Conservation (phyloP, 2,888 invertebrate species). For the Melanargia galathea region DNA sequence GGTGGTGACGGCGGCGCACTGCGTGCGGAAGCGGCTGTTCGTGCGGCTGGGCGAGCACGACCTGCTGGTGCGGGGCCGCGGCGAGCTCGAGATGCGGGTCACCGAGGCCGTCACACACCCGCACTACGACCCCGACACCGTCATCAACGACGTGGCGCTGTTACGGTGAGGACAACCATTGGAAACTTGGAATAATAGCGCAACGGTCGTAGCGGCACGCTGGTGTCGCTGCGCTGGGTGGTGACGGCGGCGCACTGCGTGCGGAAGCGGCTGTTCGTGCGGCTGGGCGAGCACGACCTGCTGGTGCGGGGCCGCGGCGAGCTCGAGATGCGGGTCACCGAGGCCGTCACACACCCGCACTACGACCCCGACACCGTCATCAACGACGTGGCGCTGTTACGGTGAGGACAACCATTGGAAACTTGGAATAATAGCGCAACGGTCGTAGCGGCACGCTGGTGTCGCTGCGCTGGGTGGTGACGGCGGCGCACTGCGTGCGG, state of each 20-base stretch:
- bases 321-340: slow-evolving; percentile 87
- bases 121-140: slow-evolving; percentile 92
- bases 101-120: slow-evolving; percentile 91
- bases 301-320: slow-evolving; percentile 88
- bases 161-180: slow-evolving; percentile 82
- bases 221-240: too few species aligned
- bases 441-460: too few species aligned
- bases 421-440: too few species aligned
- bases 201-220: too few species aligned
- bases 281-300: slow-evolving; percentile 93
- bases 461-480: too few species aligned
- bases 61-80: slow-evolving; percentile 86
- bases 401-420: slow-evolving; percentile 61
- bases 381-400: slow-evolving; percentile 94
- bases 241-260: too few species aligned
- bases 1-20: slow-evolving; percentile 95
- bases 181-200: too few species aligned
- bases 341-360: slow-evolving; percentile 90
- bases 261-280: slow-evolving; percentile 88
- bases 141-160: slow-evolving; percentile 96
- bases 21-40: slow-evolving; percentile 88
- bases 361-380: slow-evolving; percentile 95
- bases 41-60: slow-evolving; percentile 95
- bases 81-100: slow-evolving; percentile 89
- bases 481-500: too few species aligned